Evolutionary conservation across 2,888 invertebrate genomes (phyloP), one percentile per base, ranked within the genome.

Genomic region (Eupithecia exiguata): DNA sequence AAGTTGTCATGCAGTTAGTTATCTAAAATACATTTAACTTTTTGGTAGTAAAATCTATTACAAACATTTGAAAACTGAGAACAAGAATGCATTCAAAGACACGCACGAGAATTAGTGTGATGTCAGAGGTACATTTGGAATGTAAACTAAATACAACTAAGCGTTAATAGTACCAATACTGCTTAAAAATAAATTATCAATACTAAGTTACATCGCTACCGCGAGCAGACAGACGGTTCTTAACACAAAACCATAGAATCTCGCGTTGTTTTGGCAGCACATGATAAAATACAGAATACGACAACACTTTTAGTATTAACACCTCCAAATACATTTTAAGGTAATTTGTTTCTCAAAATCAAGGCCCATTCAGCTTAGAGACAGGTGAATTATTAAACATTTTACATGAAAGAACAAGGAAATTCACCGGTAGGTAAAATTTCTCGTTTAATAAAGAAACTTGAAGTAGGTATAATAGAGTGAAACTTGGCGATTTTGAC

Each of bases 1-100:
- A 78, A 68, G 70, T 88, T 91, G 90, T 92, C 93, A 93, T 92
- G 92, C 91, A 80, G 90, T 92, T 92, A 93, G 91, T 91, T 30
- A 89, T 79, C 86, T 82, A n/a, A n/a, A n/a, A n/a, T n/a, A n/a
- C n/a, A 83, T 83, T 82, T 81, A 85, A 79, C 77, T 87, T 88
- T 89, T 89, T 89, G 90, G 89, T 90, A 88, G 86, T 87, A 85
- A 86, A 86, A 84, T 86, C 80, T 81, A 84, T 83, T 80, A 80
- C 80, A 87, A 87, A 89, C 87, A 81, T 84, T 86, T 58, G 58
- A 58, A 88, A 84, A 84, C 85, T 84, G 84, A 70, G 68, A 66
- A 71, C 67, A 73, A 69, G 65, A 36, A 70, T 75, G 70, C 70
- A 72, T 70, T 70, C 63, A 65, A 72, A 76, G 74, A 79, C 83